Evolutionary conservation across 2,113 vertebrate genomes (phyloP).

Genomic region (Paralichthys olivaceus): DNA sequence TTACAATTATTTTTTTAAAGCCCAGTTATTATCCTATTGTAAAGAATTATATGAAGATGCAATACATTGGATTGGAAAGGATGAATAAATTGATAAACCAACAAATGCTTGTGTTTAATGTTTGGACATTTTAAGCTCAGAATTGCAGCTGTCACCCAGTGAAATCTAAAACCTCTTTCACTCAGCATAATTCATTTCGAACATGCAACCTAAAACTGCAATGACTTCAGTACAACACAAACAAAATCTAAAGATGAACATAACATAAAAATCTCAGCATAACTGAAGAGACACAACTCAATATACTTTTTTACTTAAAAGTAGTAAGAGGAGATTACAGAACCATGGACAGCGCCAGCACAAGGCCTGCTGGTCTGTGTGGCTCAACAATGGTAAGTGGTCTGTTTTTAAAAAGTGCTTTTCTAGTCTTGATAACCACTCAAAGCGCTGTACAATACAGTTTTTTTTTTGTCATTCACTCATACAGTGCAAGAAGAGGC

Average conservation of each 20-base stretch:
- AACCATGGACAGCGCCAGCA: constrained; percentile 78
- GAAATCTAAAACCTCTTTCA: constrained; percentile 66
- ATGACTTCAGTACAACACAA: constrained; percentile 52
- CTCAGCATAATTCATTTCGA: constrained; percentile 54
- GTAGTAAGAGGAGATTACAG: constrained; percentile 55
- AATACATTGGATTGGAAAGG: neutral
- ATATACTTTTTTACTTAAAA: constrained; percentile 1
- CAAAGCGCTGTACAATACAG: too few species aligned
- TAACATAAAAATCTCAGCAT: neutral
- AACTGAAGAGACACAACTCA: neutral
- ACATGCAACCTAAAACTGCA: constrained; percentile 61
- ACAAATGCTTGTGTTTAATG: constrained; percentile 27
- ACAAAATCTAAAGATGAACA: constrained; percentile 43
- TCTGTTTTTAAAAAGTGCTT: too few species aligned
- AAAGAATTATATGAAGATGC: neutral
- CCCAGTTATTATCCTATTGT: neutral
- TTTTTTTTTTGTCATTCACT: too few species aligned
- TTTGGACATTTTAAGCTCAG: constrained; percentile 63
- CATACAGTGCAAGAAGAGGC: too few species aligned
- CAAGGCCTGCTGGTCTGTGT: neutral
- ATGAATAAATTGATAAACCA: constrained; percentile 8
- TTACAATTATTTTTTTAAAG: neutral
- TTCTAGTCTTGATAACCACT: too few species aligned
- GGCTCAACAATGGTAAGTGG: neutral
- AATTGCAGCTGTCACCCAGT: constrained; percentile 66